These are phyloP conservation scores for Acanthurus tractus DNA, from an alignment of 2,797 vertebrate species.

Conservation along the genomic window DNA sequence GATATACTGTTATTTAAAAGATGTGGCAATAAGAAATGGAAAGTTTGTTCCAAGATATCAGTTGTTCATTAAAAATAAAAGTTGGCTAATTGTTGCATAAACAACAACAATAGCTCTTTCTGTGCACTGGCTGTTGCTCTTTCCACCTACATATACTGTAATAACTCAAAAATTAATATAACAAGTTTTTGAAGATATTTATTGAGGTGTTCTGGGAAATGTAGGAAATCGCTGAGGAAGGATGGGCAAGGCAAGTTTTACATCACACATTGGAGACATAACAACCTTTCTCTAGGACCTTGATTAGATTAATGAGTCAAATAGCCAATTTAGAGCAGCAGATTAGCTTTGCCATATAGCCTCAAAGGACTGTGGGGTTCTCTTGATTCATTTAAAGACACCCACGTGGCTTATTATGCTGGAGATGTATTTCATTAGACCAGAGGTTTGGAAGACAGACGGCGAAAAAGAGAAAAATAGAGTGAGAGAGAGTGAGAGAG, in stretches of 20 bases:
- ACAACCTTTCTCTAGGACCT: constrained; percentile 7
- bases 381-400: constrained; percentile 74
- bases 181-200: not conserved
- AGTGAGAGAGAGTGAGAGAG: constrained; percentile 26
- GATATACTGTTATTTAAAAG: not conserved
- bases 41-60: not conserved
- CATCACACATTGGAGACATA: not conserved
- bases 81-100: not conserved
- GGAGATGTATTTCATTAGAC: constrained; percentile 73
- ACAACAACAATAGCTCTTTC: not conserved
- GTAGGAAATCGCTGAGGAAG: not conserved
- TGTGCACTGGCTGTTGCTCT: not conserved
- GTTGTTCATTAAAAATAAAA: not conserved
- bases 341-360: constrained; percentile 51
- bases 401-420: constrained; percentile 66
- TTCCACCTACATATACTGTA: not conserved
- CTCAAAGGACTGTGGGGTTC: constrained; percentile 65
- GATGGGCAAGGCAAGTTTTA: not conserved
- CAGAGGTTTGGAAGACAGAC: constrained; percentile 53
- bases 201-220: constrained; percentile 15
- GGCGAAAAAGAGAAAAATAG: constrained; percentile 14
- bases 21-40: not conserved
- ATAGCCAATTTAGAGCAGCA: constrained; percentile 53
- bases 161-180: not conserved
- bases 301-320: constrained; percentile 41